Evolutionary conservation across 2,113 vertebrate genomes (phyloP).

Genomic region (Plectropomus leopardus): DNA sequence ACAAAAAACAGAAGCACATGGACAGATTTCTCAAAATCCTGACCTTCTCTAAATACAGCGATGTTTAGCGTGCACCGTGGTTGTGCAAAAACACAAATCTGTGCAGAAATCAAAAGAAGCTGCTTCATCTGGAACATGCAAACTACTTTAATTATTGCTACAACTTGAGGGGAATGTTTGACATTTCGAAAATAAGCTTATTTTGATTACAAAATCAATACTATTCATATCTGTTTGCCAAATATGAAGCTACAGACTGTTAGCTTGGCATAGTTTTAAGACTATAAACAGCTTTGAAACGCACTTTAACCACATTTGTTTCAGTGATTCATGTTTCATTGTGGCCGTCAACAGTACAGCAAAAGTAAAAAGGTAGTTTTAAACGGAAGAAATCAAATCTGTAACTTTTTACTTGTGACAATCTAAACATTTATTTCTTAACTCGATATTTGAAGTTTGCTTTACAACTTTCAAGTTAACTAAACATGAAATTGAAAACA

Average conservation of each 20-base stretch:
- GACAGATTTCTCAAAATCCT: conserved; percentile 29
- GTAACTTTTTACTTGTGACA: not conserved
- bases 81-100: not conserved
- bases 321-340: not conserved
- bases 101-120: conserved; percentile 28
- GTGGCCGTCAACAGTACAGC: not conserved
- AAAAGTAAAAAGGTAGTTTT: no score
- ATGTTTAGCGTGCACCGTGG: conserved; percentile 2
- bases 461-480: not conserved
- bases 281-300: not conserved
- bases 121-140: not conserved
- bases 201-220: conserved; percentile 4
- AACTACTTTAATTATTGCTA: not conserved
- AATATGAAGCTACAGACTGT: not conserved
- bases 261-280: not conserved
- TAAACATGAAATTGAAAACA: not conserved
- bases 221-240: not conserved
- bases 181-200: not conserved
- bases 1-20: conserved; percentile 47
- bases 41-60: conserved; percentile 29
- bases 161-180: conserved; percentile 8
- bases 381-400: not conserved
- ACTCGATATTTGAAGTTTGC: no score
- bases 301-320: not conserved
- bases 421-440: no score